phyloP scores from a whole-genome alignment of 37 sponge, comb jelly and placozoan genomes.

The Halisarca cf. caerulea region DNA sequence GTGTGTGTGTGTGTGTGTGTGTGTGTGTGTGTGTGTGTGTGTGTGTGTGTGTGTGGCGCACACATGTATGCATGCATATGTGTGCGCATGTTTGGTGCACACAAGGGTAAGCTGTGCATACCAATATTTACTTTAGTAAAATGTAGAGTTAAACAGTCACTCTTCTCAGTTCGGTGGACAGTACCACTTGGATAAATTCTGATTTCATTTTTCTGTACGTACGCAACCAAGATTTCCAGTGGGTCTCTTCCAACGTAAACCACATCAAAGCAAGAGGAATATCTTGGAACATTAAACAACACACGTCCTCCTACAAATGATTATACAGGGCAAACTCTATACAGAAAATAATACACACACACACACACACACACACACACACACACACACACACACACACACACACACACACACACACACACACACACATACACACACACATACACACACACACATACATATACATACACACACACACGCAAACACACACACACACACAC shows the following conservation, averaged over 20 bases:
- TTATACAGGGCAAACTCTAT: constrained; percentile 13
- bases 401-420: constrained; percentile 31
- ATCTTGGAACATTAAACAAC: background rate
- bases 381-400: constrained; percentile 43
- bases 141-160: no score
- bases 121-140: no score
- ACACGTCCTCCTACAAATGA: background rate
- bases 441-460: no score
- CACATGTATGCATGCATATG: background rate
- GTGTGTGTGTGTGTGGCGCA: background rate
- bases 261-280: no score
- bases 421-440: constrained; percentile 25
- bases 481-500: no score
- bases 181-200: no score
- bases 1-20: background rate
- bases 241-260: no score
- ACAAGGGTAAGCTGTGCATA: no score
- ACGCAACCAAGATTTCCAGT: no score
- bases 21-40: background rate
- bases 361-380: constrained; percentile 27
- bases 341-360: constrained; percentile 20
- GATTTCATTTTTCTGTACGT: no score
- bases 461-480: no score
- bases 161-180: no score
- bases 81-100: background rate